Evolutionary conservation across 2,113 vertebrate species (phyloP).

Genomic region (Steatornis caripensis): DNA sequence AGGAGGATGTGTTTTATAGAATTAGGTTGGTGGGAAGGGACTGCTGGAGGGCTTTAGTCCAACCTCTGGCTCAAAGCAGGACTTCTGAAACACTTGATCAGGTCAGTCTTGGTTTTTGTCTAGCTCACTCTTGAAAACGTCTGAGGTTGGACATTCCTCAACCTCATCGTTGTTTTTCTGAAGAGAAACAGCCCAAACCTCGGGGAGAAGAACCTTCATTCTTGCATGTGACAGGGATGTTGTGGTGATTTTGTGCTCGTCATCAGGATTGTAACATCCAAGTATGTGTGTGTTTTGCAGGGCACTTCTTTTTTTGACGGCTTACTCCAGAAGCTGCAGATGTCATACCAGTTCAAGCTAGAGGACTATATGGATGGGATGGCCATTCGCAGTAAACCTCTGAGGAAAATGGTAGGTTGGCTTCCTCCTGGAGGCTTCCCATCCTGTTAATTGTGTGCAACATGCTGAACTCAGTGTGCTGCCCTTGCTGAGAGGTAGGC

Average conservation of each 20-base stretch:
- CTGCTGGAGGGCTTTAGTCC: not conserved
- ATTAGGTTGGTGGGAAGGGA: not conserved
- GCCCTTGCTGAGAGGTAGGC: not conserved
- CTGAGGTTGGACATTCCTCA: not conserved
- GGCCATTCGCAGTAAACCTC: slow-evolving; percentile 90
- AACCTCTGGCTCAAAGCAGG: not conserved
- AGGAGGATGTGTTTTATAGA: not conserved
- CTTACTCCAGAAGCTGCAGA: slow-evolving; percentile 92
- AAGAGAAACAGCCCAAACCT: not conserved
- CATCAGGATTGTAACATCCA: not conserved
- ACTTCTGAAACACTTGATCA: not conserved
- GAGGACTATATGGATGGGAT: slow-evolving; percentile 97
- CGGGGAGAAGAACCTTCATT: not conserved
- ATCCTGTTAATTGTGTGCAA: not conserved
- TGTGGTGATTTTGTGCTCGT: not conserved
- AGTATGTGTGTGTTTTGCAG: slow-evolving; percentile 67
- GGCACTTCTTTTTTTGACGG: slow-evolving; percentile 90
- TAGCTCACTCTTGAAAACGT: not conserved
- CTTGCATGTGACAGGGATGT: not conserved
- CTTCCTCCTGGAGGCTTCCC: not conserved
- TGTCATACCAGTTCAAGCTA: slow-evolving; percentile 91
- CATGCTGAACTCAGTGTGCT: not conserved
- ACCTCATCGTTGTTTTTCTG: not conserved
- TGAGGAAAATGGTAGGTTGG: slow-evolving; percentile 86
- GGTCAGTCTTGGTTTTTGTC: not conserved